Base-by-base conservation (phyloP, 2,888 invertebrate species). In the Clivina fossor region DNA sequence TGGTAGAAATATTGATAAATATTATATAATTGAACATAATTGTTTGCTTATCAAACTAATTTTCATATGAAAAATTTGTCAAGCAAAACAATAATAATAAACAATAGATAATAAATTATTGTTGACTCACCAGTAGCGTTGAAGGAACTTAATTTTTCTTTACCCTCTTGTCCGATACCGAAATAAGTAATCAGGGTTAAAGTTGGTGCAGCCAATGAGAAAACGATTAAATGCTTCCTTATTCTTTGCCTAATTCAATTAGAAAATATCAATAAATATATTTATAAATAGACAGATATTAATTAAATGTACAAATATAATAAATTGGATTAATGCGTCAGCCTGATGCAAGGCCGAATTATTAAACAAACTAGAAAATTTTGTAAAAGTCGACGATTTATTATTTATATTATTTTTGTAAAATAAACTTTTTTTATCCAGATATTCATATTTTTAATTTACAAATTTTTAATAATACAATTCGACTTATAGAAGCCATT, bases 141-240 rank as follows among this genome's bases (percentile, higher is more conserved):
- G 41, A 93, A 82, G 5, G 89, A 88, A 63, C 89, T 89, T 2
- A 96, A 74, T 0, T 89, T 89, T 73, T 94, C 94, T 69, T 95
- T 93, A 65, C 92, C 91, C 71, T 93, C 90, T 79, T 95, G 85
- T 22, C 93, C 94, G 61, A 99, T 90, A 3, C 93, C 86, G 72
- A 95, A 90, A 75, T 90, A 99, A 0, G 99, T 99, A 0, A 94
- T 69, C 11, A 99, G 71, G 0, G 98, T 92, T 3, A 93, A 77
- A 18, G 91, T 70, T 0, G 99, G 99, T 0, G 99, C 98, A 0
- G 99, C 85, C 41, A 92, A 76, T 0, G 97, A 92, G 76, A 99
- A 99, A 61, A 96, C 83, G 20, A 93, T 74, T 40, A 99, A 78
- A 74, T 99, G 97, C 67, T 84, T 88, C 20, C 92, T 79, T 66